A percentile compares a stretch with the other conserved stretches of the same genome.
Evolutionary conservation across 2,113 vertebrate species (phyloP).

Genomic region (Mormoops blainvillei): DNA sequence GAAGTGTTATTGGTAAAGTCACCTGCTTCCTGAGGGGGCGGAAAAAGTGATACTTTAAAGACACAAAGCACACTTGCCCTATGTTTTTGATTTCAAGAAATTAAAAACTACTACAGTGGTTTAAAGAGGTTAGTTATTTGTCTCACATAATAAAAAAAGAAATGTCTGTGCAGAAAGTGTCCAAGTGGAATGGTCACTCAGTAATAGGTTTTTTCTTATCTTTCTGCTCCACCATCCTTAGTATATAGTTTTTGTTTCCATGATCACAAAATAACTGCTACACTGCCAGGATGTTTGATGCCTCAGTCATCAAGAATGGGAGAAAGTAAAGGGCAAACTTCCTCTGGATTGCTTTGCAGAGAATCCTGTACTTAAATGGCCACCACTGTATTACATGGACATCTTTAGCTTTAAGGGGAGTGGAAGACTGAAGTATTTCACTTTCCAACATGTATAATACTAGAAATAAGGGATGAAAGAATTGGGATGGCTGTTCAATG

Average conservation of each 20-base stretch:
- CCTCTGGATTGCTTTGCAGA: neutral
- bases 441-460: neutral
- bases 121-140: neutral
- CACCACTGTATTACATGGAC: neutral
- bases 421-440: neutral
- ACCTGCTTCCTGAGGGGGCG: neutral
- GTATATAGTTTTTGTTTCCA: neutral
- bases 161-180: neutral
- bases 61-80: neutral
- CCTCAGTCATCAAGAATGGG: neutral
- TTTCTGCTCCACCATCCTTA: neutral
- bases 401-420: neutral
- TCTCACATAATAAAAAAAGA: neutral
- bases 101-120: neutral
- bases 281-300: neutral
- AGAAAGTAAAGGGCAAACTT: neutral
- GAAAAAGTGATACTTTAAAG: neutral
- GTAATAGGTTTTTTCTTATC: neutral
- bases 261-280: neutral
- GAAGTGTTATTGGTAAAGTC: neutral
- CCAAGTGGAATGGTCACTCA: neutral
- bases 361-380: neutral
- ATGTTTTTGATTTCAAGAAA: neutral
- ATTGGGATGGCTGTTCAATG: neutral
- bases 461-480: neutral